Evolutionary conservation across 1,140 invertebrate species (phyloP), one percentile per base, ranked within the genome.

Genomic region (Wiebesia pumilae): DNA sequence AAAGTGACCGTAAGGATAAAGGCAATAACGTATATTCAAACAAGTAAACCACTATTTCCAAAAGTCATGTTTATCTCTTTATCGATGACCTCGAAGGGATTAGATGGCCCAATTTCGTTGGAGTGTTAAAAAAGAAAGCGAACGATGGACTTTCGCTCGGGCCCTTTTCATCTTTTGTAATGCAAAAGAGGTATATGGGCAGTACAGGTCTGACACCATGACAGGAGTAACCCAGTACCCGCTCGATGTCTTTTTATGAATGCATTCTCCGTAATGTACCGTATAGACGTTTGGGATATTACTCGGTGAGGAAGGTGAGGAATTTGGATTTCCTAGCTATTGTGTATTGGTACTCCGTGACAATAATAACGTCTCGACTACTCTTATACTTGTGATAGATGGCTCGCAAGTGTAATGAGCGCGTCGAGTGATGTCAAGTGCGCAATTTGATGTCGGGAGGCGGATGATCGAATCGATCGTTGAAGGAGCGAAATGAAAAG

Each of bases 71-170:
- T 71, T 71, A 38, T 38, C 40, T 38, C 40, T 35, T 4, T 0
- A 71, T 3, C 1, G 35, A 71, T 4, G 40, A 38, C 10, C 16
- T 38, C 3, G 4, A 19, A 0, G 62, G 40, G n/a, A 62, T 67
- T 51, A 38, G 58, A 35, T 58, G 79, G 82, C 51, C 79, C 78
- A 38, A 62, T 86, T 86, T 58, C 69, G 51, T 43, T 40, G 21
- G n/a, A 30, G 10, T 33, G 10, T 43, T 62, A 62, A 71, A 85
- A 86, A 77, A 79, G 85, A 83, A 86, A 86, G 77, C 35, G 67
- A 51, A 86, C 81, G 83, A 86, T 86, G 62, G 81, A 79, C 85
- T 86, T 86, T 86, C 85, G 83, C 85, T 86, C 27, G 58, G 71
- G 24, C 54, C 79, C 40, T 35, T 73, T 65, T 81, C 54, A 47